Percentiles rank a stretch among this genome's conserved stretches.
phyloP scores from a whole-genome alignment of 2,797 vertebrate species.

The Hypotaenidia philippensis region DNA sequence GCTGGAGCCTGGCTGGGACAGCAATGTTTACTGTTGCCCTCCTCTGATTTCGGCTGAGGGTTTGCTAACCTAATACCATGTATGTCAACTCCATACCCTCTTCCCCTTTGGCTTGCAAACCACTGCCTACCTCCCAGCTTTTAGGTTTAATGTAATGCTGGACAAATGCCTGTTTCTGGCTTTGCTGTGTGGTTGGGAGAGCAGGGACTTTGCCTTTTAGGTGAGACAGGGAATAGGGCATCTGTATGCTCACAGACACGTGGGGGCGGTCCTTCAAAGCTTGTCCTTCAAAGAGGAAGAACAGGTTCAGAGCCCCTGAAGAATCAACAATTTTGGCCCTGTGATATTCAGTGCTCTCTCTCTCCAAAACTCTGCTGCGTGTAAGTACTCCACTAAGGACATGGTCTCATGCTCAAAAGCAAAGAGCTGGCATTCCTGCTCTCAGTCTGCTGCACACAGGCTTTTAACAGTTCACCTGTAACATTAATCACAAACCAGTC shows the following conservation, averaged over 20 bases:
- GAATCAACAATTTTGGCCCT: neutral
- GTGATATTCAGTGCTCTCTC: neutral
- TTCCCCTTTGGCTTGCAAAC: neutral
- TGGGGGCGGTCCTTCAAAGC: too few relatives aligned
- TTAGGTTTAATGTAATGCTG: neutral
- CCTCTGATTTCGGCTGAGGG: neutral
- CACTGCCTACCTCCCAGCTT: neutral
- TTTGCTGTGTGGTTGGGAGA: conserved; percentile 6
- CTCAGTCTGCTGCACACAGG: neutral
- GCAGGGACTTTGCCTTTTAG: neutral
- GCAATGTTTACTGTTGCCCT: neutral
- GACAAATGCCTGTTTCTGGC: conserved; percentile 37
- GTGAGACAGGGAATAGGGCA: neutral
- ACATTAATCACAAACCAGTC: neutral
- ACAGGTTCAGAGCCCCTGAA: neutral
- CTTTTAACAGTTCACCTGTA: neutral
- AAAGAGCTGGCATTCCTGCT: neutral
- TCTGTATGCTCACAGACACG: neutral
- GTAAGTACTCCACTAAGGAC: neutral
- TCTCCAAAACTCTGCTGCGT: neutral
- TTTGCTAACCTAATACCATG: neutral
- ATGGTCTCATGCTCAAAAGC: neutral
- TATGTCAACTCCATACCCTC: neutral
- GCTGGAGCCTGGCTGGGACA: neutral
- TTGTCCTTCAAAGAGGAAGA: neutral